phyloP scores from a whole-genome alignment of 23 tunicate genomes.

The Phallusia fumigata region DNA sequence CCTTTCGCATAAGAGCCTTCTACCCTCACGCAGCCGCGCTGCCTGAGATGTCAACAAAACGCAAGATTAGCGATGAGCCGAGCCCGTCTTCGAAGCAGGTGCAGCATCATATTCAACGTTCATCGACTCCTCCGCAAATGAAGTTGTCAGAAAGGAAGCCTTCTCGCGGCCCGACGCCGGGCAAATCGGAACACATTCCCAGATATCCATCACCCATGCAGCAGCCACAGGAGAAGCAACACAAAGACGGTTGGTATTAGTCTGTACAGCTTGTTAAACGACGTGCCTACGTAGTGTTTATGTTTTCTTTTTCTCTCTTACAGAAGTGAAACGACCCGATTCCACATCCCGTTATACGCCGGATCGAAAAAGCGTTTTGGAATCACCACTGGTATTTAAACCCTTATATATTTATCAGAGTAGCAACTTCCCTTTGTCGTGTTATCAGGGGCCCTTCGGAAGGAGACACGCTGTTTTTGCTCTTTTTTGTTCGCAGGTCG shows the following conservation, averaged over 20 bases:
- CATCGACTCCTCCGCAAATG: constrained; percentile 20
- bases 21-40: not conserved
- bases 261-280: too few relatives aligned
- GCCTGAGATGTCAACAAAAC: not conserved
- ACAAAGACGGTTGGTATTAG: constrained; percentile 20
- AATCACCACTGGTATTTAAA: not conserved
- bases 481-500: too few relatives aligned
- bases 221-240: constrained; percentile 18
- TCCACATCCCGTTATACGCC: constrained; percentile 44
- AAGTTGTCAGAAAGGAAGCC: constrained; percentile 25
- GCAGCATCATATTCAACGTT: not conserved
- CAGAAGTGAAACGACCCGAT: constrained; percentile 37
- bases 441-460: too few relatives aligned
- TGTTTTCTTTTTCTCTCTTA: not conserved
- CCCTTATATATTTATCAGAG: not conserved
- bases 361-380: not conserved
- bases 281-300: too few relatives aligned
- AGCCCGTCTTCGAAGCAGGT: constrained; percentile 24
- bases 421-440: too few relatives aligned
- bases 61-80: constrained; percentile 11
- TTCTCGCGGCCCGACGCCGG: constrained; percentile 2
- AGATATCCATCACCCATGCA: constrained; percentile 5
- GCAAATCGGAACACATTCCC: not conserved
- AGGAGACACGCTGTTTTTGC: too few relatives aligned
- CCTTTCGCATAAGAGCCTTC: not conserved